Conservation (phyloP, 2,888 invertebrate genomes). For the Disparrhopalites patrizii region DNA sequence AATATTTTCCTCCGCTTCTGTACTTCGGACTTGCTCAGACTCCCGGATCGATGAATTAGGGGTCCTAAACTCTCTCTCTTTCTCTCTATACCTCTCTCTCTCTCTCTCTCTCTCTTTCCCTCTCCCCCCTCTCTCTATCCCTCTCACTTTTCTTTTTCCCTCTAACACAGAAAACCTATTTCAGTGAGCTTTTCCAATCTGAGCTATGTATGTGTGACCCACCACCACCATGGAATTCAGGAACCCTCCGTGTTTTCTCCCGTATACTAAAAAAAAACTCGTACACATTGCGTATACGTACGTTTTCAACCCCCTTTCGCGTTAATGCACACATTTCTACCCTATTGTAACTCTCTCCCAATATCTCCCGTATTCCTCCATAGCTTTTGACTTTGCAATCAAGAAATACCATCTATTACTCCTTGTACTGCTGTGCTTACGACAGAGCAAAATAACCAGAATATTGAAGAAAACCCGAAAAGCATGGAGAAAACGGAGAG, state of each 20-base stretch:
- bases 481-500: no score
- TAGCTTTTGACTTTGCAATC: no score
- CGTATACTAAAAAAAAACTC: no score
- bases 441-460: no score
- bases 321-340: slow-evolving; percentile 14
- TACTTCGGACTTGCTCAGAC: slow-evolving; percentile 36
- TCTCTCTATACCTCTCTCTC: no score
- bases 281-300: not conserved
- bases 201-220: not conserved
- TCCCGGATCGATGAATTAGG: slow-evolving; percentile 40
- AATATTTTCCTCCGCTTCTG: slow-evolving; percentile 25
- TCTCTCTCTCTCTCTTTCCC: no score
- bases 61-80: slow-evolving; percentile 21
- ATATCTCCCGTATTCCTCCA: slow-evolving; percentile 13
- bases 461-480: no score
- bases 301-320: slow-evolving; percentile 1
- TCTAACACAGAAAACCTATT: slow-evolving; percentile 11
- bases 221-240: no score
- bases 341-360: slow-evolving; percentile 15
- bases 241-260: no score
- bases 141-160: slow-evolving; percentile 11
- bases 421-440: no score
- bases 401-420: no score
- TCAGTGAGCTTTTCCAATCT: slow-evolving; percentile 18
- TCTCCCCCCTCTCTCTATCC: slow-evolving; percentile 6